These are phyloP conservation scores for Armadillidium nasatum DNA, from an alignment of 1,140 invertebrate species.

Conservation along the genomic window DNA sequence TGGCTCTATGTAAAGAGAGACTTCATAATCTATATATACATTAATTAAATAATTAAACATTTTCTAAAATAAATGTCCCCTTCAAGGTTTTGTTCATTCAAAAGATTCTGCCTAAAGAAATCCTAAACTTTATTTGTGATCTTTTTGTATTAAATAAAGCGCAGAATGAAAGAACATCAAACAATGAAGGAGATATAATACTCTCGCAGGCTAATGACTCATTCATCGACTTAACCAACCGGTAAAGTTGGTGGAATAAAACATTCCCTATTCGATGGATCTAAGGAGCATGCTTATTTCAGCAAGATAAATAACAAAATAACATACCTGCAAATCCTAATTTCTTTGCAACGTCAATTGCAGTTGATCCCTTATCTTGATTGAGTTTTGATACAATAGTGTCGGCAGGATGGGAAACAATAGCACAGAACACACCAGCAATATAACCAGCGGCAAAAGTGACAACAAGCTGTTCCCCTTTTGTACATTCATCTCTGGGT, in stretches of 20 bases:
- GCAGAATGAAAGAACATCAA: background rate
- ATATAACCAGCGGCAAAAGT: constrained; percentile 98
- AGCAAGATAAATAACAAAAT: background rate
- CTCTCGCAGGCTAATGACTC: background rate
- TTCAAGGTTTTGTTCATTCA: background rate
- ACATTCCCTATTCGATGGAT: background rate
- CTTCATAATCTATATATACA: background rate
- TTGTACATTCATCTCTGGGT: constrained; percentile 83
- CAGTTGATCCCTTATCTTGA: constrained; percentile 79
- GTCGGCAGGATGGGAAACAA: constrained; percentile 98
- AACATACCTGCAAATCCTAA: constrained; percentile 60
- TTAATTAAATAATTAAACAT: background rate
- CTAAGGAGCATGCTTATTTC: background rate
- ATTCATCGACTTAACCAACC: constrained; percentile 12
- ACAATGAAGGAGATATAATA: background rate
- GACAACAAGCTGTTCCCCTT: constrained; percentile 93
- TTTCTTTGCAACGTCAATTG: constrained; percentile 65
- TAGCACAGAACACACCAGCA: constrained; percentile 98
- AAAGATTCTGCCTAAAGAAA: background rate
- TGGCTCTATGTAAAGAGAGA: too few relatives aligned
- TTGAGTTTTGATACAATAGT: constrained; percentile 98
- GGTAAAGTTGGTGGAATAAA: background rate
- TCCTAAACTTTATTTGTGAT: too few relatives aligned
- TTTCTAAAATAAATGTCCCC: background rate
- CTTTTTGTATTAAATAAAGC: too few relatives aligned